Conservation (phyloP, 2,113 vertebrate genomes). For the Saccopteryx leptura region DNA sequence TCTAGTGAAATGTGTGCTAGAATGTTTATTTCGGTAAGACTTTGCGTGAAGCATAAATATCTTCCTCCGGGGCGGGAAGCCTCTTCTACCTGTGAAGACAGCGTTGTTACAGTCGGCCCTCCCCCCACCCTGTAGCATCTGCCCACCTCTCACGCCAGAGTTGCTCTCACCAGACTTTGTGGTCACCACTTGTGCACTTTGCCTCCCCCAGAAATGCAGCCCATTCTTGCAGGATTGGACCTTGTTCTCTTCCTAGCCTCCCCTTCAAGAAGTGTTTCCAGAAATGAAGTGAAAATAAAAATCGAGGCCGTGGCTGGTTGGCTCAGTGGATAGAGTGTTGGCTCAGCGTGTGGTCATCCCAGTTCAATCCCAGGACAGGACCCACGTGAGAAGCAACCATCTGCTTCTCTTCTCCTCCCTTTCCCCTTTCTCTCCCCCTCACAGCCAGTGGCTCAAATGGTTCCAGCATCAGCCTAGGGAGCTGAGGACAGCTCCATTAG, state of each 20-base stretch:
- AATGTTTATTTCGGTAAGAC: conserved; percentile 25
- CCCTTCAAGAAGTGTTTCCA: conserved; percentile 41
- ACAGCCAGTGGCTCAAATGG: too few relatives aligned
- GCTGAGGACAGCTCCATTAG: too few relatives aligned
- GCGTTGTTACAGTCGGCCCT: neutral
- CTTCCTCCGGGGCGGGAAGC: neutral
- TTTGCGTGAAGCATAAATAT: neutral
- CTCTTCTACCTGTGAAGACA: neutral
- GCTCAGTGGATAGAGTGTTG: too few relatives aligned
- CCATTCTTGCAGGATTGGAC: neutral
- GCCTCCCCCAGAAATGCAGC: neutral
- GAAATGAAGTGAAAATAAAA: conserved; percentile 52
- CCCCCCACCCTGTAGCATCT: neutral
- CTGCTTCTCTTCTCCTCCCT: too few relatives aligned
- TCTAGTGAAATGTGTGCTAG: neutral
- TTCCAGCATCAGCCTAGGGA: too few relatives aligned
- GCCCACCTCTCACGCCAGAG: neutral
- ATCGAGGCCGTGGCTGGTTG: neutral
- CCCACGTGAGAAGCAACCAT: too few relatives aligned
- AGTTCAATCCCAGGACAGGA: too few relatives aligned
- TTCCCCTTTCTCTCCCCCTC: too few relatives aligned
- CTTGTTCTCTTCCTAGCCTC: neutral
- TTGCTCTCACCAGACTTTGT: neutral
- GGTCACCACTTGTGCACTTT: neutral
- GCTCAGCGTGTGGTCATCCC: too few relatives aligned